Base-by-base conservation (phyloP, 2,797 vertebrate genomes). In the Glyptemys insculpta region DNA sequence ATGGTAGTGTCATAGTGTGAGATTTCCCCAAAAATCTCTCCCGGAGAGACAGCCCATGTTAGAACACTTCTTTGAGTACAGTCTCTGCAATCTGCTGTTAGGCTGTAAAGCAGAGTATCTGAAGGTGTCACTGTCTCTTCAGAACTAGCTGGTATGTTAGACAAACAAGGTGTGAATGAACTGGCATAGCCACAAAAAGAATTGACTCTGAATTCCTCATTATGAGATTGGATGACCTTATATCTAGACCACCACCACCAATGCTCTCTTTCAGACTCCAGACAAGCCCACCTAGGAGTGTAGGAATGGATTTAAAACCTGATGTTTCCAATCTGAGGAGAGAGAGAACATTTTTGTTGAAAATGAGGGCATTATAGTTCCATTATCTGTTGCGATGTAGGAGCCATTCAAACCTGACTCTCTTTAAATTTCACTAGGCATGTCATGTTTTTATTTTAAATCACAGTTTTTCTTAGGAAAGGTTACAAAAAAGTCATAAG, bases 401-500 rank as follows among this genome's bases (percentile, higher is more conserved):
- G 89, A 25, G n/a, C 23, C 68, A 85, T 74, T 93, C 80, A 59
- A n/a, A 83, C 44, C 19, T 89, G 82, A 94, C 31, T 57, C 31
- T 62, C 16, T 68, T n/a, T 18, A 37, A 68, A 68, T 86, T n/a
- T 91, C 59, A 80, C 34, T 90, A 52, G 65, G 81, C 94, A 83
- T 68, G 62, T 94, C 1, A 0, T 56, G 41, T 93, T 95, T 92
- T 57, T 94, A 44, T 95, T 94, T 95, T 85, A 96, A 94, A 87
- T 93, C 47, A 94, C 94, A 94, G 27, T 57, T 96, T 92, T 53
- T 85, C 41, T 93, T 88, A 85, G 81, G 83, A 82, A 94, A 93
- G 41, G n/a, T 95, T 95, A 91, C 89, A 89, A 95, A 96, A 95
- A 94, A 92, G 59, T 93, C 53, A 65, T 74, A 79, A 47, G 18